phyloP scores from a whole-genome alignment of 2,797 vertebrate species.

The Coreius guichenoti region DNA sequence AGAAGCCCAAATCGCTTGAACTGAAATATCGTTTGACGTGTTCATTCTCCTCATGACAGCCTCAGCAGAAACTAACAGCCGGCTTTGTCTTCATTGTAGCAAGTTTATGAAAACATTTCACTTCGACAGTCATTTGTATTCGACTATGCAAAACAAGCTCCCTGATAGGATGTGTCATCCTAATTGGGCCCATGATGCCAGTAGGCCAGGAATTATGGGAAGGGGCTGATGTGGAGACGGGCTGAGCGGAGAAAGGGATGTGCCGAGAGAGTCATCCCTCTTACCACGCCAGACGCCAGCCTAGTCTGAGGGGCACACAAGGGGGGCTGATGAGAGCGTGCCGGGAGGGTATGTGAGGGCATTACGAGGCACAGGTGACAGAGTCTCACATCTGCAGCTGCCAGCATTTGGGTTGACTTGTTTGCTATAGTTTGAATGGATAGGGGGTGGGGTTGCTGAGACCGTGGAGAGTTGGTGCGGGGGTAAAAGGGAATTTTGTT shows the following conservation, averaged over 20 bases:
- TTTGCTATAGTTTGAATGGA: constrained; percentile 54
- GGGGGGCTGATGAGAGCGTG: constrained; percentile 66
- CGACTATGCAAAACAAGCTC: constrained; percentile 93
- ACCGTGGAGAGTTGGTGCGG: constrained; percentile 71
- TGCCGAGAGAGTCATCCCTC: constrained; percentile 84
- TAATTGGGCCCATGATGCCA: constrained; percentile 95
- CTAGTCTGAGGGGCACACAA: constrained; percentile 85
- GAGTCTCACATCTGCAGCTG: constrained; percentile 88
- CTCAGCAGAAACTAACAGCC: constrained; percentile 84
- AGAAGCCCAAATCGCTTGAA: constrained; percentile 74
- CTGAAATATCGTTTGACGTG: constrained; percentile 85
- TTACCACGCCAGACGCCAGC: constrained; percentile 85
- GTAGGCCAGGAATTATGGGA: constrained; percentile 89
- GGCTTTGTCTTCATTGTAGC: constrained; percentile 79
- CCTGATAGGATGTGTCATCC: constrained; percentile 93
- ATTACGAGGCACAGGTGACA: constrained; percentile 93
- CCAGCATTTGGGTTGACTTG: constrained; percentile 74
- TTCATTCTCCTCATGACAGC: constrained; percentile 90
- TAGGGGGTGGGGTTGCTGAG: constrained; percentile 57
- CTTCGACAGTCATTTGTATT: constrained; percentile 91
- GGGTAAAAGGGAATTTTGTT: constrained; percentile 87
- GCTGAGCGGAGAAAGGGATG: constrained; percentile 74
- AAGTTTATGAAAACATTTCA: constrained; percentile 92
- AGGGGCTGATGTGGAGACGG: constrained; percentile 84
- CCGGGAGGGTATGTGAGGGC: constrained; percentile 51